A percentile compares a stretch with the other conserved stretches of the same genome.
Evolutionary conservation across 2,888 invertebrate species (phyloP).

Genomic region (Hipparchia semele): DNA sequence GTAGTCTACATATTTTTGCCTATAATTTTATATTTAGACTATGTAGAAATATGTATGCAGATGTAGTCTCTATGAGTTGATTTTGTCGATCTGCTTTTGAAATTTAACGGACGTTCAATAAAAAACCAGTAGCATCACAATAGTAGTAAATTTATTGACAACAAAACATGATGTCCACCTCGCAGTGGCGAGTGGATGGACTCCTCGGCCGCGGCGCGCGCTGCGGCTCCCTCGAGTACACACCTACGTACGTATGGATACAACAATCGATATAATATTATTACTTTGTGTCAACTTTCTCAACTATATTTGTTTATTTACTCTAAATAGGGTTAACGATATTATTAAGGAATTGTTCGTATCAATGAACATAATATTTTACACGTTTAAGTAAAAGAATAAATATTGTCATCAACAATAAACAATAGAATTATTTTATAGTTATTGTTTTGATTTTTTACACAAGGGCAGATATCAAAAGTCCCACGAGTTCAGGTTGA

Average conservation of each 20-base stretch:
- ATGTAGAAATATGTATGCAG: too few relatives aligned
- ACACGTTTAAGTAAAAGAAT: background rate
- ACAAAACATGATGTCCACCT: conserved; percentile 60
- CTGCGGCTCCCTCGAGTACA: background rate
- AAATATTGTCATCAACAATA: background rate
- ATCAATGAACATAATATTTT: background rate
- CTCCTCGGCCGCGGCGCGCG: background rate
- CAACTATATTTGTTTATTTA: background rate
- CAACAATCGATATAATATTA: conserved; percentile 9
- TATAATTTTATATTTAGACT: too few relatives aligned
- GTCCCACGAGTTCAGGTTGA: too few relatives aligned
- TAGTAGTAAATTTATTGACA: conserved; percentile 71
- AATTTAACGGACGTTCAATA: conserved; percentile 13
- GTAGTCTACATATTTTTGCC: too few relatives aligned
- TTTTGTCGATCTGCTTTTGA: too few relatives aligned
- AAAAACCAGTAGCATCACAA: conserved; percentile 41
- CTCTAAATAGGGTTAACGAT: background rate
- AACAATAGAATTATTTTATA: conserved; percentile 2
- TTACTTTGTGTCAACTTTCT: conserved; percentile 5
- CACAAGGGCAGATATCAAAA: background rate
- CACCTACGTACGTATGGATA: background rate
- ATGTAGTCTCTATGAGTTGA: too few relatives aligned
- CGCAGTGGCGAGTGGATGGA: background rate
- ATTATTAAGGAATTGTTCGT: background rate
- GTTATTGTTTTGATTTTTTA: background rate